Conservation (phyloP, 2,888 invertebrate genomes). For the Ophion obscuratus region DNA sequence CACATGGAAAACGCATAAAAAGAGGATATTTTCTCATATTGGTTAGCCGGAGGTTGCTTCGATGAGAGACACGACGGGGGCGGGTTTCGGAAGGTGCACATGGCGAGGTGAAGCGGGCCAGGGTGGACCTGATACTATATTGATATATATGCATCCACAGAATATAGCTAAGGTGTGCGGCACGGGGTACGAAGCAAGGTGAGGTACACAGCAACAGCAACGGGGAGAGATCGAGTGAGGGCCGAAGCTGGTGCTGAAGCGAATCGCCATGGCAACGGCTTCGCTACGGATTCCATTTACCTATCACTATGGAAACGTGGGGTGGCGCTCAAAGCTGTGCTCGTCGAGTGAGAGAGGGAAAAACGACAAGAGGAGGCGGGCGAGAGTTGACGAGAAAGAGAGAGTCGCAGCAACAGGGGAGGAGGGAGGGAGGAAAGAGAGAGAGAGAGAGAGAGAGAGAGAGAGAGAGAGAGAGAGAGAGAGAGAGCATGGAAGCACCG, state of each 20-base stretch:
- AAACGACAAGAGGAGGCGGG: constrained; percentile 55
- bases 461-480: neutral
- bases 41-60: constrained; percentile 59
- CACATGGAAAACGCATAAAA: constrained; percentile 10
- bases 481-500: constrained; percentile 35
- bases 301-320: constrained; percentile 83
- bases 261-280: constrained; percentile 83
- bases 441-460: constrained; percentile 52
- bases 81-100: constrained; percentile 39
- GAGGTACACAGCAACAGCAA: constrained; percentile 62
- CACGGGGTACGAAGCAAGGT: constrained; percentile 70
- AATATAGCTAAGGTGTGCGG: constrained; percentile 43
- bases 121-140: constrained; percentile 36
- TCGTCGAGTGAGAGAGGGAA: constrained; percentile 64
- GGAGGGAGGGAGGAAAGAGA: constrained; percentile 59
- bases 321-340: constrained; percentile 81
- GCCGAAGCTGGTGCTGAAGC: constrained; percentile 73
- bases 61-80: constrained; percentile 45
- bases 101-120: constrained; percentile 56
- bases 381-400: constrained; percentile 63
- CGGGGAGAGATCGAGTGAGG: constrained; percentile 59
- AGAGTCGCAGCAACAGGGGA: constrained; percentile 55
- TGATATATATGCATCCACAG: constrained; percentile 1
- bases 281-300: constrained; percentile 83
- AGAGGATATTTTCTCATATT: constrained; percentile 30